phyloP scores from a whole-genome alignment of 2,797 vertebrate species.

The Mormyrops boulengeri region DNA sequence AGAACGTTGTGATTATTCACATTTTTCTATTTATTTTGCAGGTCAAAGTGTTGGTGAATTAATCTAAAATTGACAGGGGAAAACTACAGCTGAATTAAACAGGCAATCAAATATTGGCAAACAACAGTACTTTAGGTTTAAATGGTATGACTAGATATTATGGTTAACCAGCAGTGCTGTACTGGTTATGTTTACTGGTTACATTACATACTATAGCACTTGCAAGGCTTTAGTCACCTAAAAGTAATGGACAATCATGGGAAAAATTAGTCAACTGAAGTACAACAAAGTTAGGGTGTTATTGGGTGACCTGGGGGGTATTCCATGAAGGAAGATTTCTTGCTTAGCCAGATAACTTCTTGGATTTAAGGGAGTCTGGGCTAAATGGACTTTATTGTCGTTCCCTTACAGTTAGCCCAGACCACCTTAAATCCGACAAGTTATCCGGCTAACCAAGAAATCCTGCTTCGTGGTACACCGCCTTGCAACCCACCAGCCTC shows the following conservation, averaged over 20 bases:
- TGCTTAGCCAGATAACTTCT: too few relatives aligned
- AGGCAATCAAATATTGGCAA: not conserved
- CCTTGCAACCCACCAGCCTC: not conserved
- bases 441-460: too few relatives aligned
- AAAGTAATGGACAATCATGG: not conserved
- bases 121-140: not conserved
- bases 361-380: too few relatives aligned
- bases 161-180: not conserved
- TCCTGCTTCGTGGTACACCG: too few relatives aligned
- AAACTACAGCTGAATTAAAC: not conserved
- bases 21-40: not conserved
- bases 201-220: not conserved
- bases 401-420: too few relatives aligned
- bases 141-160: not conserved
- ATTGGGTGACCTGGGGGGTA: not conserved
- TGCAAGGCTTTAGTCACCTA: not conserved
- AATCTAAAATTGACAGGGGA: not conserved
- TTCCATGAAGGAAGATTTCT: too few relatives aligned
- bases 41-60: not conserved
- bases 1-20: too few relatives aligned
- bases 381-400: too few relatives aligned
- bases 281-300: not conserved
- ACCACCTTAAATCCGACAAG: too few relatives aligned
- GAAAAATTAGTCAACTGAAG: not conserved
- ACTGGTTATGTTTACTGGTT: not conserved